Evolutionary conservation across 2,888 invertebrate genomes (phyloP).

Genomic region (Teleiodes luculella): DNA sequence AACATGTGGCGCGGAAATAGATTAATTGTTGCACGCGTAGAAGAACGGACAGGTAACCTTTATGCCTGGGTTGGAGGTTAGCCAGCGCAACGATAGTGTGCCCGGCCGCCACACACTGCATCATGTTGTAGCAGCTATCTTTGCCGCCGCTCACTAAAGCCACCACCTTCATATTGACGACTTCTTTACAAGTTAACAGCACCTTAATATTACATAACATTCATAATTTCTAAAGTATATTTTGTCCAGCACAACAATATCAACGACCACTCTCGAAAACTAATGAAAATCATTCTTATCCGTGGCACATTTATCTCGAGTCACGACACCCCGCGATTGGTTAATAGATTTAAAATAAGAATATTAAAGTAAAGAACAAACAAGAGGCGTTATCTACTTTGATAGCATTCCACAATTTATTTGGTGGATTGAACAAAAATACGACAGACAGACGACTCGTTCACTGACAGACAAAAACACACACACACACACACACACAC

Average conservation of each 20-base stretch:
- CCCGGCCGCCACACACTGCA: slow-evolving; percentile 97
- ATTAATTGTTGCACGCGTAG: background rate
- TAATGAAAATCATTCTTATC: slow-evolving; percentile 5
- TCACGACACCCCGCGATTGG: background rate
- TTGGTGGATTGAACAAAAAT: slow-evolving; percentile 37
- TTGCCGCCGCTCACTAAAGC: slow-evolving; percentile 98
- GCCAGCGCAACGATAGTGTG: slow-evolving; percentile 97
- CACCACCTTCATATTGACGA: slow-evolving; percentile 87
- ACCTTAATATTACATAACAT: slow-evolving; percentile 70
- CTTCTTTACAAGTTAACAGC: slow-evolving; percentile 31
- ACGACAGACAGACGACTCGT: background rate
- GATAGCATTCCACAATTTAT: slow-evolving; percentile 63
- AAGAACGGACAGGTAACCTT: slow-evolving; percentile 76
- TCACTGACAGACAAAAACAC: too few relatives aligned
- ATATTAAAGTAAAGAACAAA: slow-evolving; percentile 22
- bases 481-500: background rate
- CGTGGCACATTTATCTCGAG: background rate
- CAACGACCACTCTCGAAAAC: slow-evolving; percentile 42
- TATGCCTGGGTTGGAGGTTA: slow-evolving; percentile 92
- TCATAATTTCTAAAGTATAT: slow-evolving; percentile 54
- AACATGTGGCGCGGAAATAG: background rate
- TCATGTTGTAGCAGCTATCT: slow-evolving; percentile 99
- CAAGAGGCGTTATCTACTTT: slow-evolving; percentile 63
- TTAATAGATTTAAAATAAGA: background rate
- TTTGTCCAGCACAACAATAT: slow-evolving; percentile 44